A percentile compares a stretch with the other conserved stretches of the same genome.
These are phyloP conservation scores for Pristis pectinata DNA, from an alignment of 2,797 vertebrate genomes.

Conservation along the genomic window DNA sequence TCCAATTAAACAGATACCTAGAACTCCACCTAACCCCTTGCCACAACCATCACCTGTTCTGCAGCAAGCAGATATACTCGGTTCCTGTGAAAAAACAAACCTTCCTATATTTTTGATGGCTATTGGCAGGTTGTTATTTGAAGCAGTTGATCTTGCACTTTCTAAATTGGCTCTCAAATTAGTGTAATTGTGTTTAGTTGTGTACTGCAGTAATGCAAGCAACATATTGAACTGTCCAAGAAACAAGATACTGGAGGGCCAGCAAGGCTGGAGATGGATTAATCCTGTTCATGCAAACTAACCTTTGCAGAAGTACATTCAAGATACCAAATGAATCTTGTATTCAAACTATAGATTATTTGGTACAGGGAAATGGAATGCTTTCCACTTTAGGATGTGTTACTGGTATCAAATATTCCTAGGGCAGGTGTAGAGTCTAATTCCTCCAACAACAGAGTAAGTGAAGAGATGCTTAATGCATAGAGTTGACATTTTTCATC, in stretches of 20 bases:
- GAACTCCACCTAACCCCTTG: too few species aligned
- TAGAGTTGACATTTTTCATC: background rate
- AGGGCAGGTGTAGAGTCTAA: too few species aligned
- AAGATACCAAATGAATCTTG: background rate
- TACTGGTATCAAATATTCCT: background rate
- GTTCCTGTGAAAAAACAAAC: background rate
- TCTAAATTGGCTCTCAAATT: background rate
- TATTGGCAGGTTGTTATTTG: too few species aligned
- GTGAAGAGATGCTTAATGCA: too few species aligned
- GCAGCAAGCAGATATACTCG: background rate
- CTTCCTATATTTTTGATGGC: too few species aligned
- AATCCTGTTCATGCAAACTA: too few species aligned
- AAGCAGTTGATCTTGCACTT: background rate
- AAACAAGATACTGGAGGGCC: background rate
- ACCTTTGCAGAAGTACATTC: background rate
- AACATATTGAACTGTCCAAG: background rate
- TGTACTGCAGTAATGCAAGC: background rate
- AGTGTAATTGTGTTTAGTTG: background rate
- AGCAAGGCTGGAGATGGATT: background rate
- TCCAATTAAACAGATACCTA: too few species aligned
- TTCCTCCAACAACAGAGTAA: too few species aligned
- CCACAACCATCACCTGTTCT: too few species aligned
- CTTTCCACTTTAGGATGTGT: background rate
- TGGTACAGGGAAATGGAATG: background rate
- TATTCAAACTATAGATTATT: background rate